Conservation (phyloP, 2,888 invertebrate genomes). For the Crepidodera aurea region DNA sequence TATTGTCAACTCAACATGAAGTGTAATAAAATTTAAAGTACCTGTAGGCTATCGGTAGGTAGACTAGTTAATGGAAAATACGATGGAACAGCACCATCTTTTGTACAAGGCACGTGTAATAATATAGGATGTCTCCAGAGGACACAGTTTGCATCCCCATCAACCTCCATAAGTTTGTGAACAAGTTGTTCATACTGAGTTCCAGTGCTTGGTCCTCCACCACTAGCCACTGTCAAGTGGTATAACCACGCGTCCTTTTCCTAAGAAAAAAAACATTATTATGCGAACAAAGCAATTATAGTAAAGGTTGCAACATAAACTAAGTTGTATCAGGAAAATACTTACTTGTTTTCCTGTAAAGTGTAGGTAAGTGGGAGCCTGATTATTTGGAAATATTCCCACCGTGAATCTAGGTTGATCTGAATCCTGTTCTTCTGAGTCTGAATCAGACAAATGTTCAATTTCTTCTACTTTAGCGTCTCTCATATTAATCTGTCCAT, state of each 20-base stretch:
- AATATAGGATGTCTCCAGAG: slow-evolving; percentile 93
- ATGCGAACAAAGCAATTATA: not conserved
- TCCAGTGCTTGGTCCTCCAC: slow-evolving; percentile 88
- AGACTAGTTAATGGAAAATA: slow-evolving; percentile 87
- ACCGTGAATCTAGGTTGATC: slow-evolving; percentile 85
- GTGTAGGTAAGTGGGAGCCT: slow-evolving; percentile 93
- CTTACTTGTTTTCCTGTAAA: slow-evolving; percentile 82
- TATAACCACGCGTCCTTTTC: slow-evolving; percentile 92
- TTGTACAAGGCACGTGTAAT: slow-evolving; percentile 76
- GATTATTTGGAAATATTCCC: slow-evolving; percentile 92
- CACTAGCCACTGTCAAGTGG: slow-evolving; percentile 90
- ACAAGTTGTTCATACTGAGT: slow-evolving; percentile 96
- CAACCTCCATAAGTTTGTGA: slow-evolving; percentile 95
- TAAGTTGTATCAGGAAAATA: too few relatives aligned
- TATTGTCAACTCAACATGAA: too few relatives aligned
- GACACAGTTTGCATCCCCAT: slow-evolving; percentile 91
- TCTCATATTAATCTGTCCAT: slow-evolving; percentile 94
- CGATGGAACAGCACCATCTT: slow-evolving; percentile 80
- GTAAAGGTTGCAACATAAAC: not conserved
- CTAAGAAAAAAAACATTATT: slow-evolving; percentile 43
- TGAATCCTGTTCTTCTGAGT: slow-evolving; percentile 85
- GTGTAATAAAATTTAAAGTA: slow-evolving; percentile 37
- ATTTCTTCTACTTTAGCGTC: slow-evolving; percentile 96
- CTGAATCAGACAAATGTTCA: slow-evolving; percentile 90
- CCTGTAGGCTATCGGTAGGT: slow-evolving; percentile 85